Percentiles rank a stretch among this genome's conserved stretches.
phyloP scores from a whole-genome alignment of 2,888 invertebrate species.

The Parthenolecanium corni region DNA sequence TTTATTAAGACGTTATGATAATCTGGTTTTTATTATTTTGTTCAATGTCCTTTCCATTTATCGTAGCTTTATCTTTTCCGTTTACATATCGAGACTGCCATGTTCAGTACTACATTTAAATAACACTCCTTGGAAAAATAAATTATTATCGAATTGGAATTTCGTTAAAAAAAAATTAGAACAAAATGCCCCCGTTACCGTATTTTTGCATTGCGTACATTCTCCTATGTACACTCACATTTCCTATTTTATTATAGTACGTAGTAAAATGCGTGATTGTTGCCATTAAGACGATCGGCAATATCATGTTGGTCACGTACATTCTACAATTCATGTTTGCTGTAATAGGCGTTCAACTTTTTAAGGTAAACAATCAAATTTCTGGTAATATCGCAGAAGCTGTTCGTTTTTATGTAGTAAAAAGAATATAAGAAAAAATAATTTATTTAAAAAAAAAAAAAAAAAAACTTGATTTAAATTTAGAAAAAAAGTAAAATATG shows the following conservation, averaged over 20 bases:
- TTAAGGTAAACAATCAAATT: slow-evolving; percentile 66
- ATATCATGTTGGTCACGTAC: slow-evolving; percentile 99
- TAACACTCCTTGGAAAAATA: slow-evolving; percentile 7
- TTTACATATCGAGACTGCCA: not conserved
- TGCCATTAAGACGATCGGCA: slow-evolving; percentile 97
- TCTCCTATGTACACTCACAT: slow-evolving; percentile 11
- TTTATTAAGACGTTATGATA: too few relatives aligned
- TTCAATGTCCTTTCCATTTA: too few relatives aligned
- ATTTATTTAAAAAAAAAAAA: not conserved
- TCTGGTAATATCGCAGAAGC: not conserved
- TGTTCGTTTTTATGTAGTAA: not conserved
- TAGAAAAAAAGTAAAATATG: too few relatives aligned
- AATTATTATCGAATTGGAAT: not conserved
- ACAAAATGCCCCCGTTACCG: slow-evolving; percentile 1
- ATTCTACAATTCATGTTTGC: slow-evolving; percentile 99
- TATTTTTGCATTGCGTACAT: slow-evolving; percentile 11
- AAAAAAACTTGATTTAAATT: too few relatives aligned
- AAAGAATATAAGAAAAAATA: not conserved
- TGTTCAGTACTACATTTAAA: slow-evolving; percentile 11
- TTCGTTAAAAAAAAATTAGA: not conserved
- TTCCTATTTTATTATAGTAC: slow-evolving; percentile 56
- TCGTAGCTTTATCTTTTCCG: too few relatives aligned
- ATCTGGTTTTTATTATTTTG: too few relatives aligned
- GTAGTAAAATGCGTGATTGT: slow-evolving; percentile 99
- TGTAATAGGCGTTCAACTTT: slow-evolving; percentile 99